These are phyloP conservation scores for Hemicordylus capensis DNA, from an alignment of 2,113 vertebrate species.

Conservation along the genomic window DNA sequence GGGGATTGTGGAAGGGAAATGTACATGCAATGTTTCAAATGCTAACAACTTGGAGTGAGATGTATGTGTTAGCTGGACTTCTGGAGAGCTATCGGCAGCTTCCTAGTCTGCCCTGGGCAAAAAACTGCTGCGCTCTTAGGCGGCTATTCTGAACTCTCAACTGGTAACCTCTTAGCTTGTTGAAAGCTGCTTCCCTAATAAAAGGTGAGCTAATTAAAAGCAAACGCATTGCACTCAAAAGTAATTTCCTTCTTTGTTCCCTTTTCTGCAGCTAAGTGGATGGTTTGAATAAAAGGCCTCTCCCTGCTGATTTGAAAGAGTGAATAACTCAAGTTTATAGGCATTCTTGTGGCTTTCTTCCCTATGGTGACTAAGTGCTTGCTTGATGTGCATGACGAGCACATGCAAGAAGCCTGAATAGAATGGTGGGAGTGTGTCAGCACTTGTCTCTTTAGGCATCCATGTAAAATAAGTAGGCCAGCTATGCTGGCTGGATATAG, in stretches of 20 bases:
- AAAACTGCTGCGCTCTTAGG: conserved; percentile 26
- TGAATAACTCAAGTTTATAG: background rate
- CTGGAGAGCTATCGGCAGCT: conserved; percentile 55
- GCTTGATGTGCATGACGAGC: conserved; percentile 18
- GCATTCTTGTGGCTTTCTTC: background rate
- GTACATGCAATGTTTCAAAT: background rate
- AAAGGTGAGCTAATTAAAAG: conserved; percentile 48
- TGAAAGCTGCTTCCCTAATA: background rate
- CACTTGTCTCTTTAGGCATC: conserved; percentile 1
- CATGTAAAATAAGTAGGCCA: background rate
- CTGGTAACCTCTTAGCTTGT: conserved; percentile 32
- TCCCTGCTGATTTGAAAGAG: conserved; percentile 10
- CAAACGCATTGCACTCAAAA: conserved; percentile 27
- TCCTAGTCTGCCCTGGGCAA: conserved; percentile 44
- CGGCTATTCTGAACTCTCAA: conserved; percentile 45
- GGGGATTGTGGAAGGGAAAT: background rate
- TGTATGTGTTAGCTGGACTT: conserved; percentile 59
- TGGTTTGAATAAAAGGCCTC: conserved; percentile 18
- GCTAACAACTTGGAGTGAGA: background rate
- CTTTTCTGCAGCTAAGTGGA: background rate
- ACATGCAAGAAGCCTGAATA: background rate
- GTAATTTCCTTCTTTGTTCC: conserved; percentile 8
- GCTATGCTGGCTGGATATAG: background rate
- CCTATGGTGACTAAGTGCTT: conserved; percentile 20
- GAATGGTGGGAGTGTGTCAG: conserved; percentile 9